Percentiles rank a stretch among this genome's conserved stretches.
phyloP scores from a whole-genome alignment of 2,888 invertebrate species.

The Heliconius aoede region DNA sequence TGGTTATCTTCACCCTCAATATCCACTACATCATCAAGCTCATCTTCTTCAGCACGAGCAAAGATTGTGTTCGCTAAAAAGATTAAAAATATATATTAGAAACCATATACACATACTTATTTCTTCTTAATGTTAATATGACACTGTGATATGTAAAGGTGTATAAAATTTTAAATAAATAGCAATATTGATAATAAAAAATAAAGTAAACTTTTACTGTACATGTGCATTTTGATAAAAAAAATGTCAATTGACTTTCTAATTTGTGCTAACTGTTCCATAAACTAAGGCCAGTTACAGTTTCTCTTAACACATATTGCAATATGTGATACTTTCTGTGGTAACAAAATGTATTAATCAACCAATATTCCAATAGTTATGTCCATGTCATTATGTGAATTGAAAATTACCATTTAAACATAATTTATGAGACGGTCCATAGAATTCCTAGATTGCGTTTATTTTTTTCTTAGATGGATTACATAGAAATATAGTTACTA shows the following conservation, averaged over 20 bases:
- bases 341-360: too few relatives aligned
- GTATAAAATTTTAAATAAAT: too few relatives aligned
- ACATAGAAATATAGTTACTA: background rate
- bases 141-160: too few relatives aligned
- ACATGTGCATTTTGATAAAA: too few relatives aligned
- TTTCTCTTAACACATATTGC: background rate
- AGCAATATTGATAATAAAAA: too few relatives aligned
- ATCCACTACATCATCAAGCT: constrained; percentile 87
- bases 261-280: background rate
- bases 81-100: constrained; percentile 12
- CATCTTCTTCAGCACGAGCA: constrained; percentile 87
- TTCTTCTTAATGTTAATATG: background rate
- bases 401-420: background rate
- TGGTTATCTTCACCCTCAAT: constrained; percentile 86
- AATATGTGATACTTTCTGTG: background rate
- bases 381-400: background rate
- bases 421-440: constrained; percentile 1
- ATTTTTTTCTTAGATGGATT: background rate
- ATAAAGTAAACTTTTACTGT: too few relatives aligned
- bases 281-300: background rate
- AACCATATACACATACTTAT: background rate
- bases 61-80: constrained; percentile 75
- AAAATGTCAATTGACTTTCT: background rate
- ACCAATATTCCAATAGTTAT: background rate
- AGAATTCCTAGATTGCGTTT: background rate